Conservation (phyloP, 1,140 invertebrate species). For the Bombyx mandarina region DNA sequence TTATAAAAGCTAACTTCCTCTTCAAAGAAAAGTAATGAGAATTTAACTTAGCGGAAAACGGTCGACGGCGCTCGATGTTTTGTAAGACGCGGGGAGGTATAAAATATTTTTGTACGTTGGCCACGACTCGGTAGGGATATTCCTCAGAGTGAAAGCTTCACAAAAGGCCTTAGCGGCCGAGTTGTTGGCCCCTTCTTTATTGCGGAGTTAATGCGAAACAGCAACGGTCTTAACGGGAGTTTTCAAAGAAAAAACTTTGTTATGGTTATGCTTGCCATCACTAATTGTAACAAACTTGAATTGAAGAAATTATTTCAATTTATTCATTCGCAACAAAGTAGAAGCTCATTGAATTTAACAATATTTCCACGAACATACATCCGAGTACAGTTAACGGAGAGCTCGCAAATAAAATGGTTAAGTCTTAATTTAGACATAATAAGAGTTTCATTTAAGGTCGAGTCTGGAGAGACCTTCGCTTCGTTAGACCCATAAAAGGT, state of each 20-base stretch:
- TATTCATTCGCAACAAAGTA: neutral
- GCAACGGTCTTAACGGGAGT: slow-evolving; percentile 46
- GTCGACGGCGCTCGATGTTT: slow-evolving; percentile 29
- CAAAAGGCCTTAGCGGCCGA: slow-evolving; percentile 36
- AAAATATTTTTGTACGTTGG: slow-evolving; percentile 50
- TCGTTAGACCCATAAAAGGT: slow-evolving; percentile 38
- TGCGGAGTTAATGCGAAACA: slow-evolving; percentile 50
- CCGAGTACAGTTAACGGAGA: neutral
- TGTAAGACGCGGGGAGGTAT: slow-evolving; percentile 35
- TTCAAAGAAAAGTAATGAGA: slow-evolving; percentile 63
- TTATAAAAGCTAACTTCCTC: slow-evolving; percentile 55
- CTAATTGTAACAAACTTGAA: slow-evolving; percentile 39
- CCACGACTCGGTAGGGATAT: slow-evolving; percentile 12
- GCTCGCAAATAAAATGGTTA: neutral
- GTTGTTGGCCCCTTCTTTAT: slow-evolving; percentile 40
- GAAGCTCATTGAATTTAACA: too few species aligned
- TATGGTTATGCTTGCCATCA: slow-evolving; percentile 22
- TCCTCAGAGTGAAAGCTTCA: slow-evolving; percentile 12
- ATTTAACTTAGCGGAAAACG: slow-evolving; percentile 62
- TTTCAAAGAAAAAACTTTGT: slow-evolving; percentile 39
- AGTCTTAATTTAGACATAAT: slow-evolving; percentile 25
- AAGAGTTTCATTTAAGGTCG: slow-evolving; percentile 25
- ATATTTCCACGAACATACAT: neutral
- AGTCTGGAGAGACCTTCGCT: slow-evolving; percentile 28
- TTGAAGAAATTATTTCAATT: slow-evolving; percentile 8